Percentiles rank a stretch among this genome's conserved stretches.
phyloP scores from a whole-genome alignment of 1,140 invertebrate species.

The Drosophila paulistorum region DNA sequence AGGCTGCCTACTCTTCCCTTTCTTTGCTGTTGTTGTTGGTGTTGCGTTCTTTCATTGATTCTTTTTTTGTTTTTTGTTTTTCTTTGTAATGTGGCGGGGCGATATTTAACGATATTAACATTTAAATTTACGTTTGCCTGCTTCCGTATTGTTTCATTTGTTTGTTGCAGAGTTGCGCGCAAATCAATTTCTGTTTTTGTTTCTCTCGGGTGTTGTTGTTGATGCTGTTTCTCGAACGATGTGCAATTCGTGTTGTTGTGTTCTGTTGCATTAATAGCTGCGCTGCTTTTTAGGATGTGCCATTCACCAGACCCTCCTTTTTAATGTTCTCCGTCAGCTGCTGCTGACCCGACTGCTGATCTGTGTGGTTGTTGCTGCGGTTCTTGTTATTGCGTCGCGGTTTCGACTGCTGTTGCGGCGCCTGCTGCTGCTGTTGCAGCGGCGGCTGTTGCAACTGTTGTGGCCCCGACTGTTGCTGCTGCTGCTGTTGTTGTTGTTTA shows the following conservation, averaged over 20 bases:
- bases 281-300: slow-evolving; percentile 71
- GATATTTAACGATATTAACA: slow-evolving; percentile 48
- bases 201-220: slow-evolving; percentile 28
- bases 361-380: slow-evolving; percentile 73
- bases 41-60: slow-evolving; percentile 26
- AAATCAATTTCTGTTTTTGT: slow-evolving; percentile 3
- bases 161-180: slow-evolving; percentile 14
- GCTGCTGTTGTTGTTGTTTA: slow-evolving; percentile 56
- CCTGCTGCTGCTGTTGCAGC: slow-evolving; percentile 47
- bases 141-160: slow-evolving; percentile 21
- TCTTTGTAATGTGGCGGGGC: slow-evolving; percentile 38
- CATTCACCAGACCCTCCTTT: slow-evolving; percentile 79
- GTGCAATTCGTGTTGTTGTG: slow-evolving; percentile 55
- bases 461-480: slow-evolving; percentile 46
- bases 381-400: slow-evolving; percentile 76
- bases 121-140: slow-evolving; percentile 56
- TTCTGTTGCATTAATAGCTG: slow-evolving; percentile 28
- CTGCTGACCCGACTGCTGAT: slow-evolving; percentile 53
- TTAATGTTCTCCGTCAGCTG: slow-evolving; percentile 64
- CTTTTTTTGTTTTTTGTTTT: slow-evolving; percentile 23
- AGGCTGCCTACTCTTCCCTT: slow-evolving; percentile 38
- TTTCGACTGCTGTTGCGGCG: slow-evolving; percentile 66
- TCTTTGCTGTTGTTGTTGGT: slow-evolving; percentile 27
- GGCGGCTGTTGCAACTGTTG: slow-evolving; percentile 35
- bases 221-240: slow-evolving; percentile 43